Evolutionary conservation across 1,140 invertebrate genomes (phyloP), one percentile per base, ranked within the genome.

Genomic region (Zaprionus vittiger): DNA sequence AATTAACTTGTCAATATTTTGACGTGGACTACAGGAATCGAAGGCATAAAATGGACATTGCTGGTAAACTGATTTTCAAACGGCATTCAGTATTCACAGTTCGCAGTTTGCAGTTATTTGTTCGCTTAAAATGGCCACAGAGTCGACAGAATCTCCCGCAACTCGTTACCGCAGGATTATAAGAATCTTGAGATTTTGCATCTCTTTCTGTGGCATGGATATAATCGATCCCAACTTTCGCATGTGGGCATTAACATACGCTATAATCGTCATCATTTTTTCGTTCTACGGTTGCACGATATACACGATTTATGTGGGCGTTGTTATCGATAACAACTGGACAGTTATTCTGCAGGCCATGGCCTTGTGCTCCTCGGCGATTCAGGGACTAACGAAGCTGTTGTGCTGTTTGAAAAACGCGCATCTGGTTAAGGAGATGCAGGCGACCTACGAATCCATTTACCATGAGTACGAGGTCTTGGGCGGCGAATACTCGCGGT

Each of bases 261-360:
- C 55, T 0, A 34, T 90, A 0, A 49, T 90, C 0, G 15, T 4
- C 0, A 44, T 76, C 2, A 66, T 77, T 22, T 20, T 63, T 1
- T 37, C 75, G 14, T 91, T 81, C 5, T 90, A 66, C 0, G 59
- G 20, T n/a, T 80, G 68, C 15, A 83, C 82, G 7, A 26, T 49
- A 0, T 91, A 91, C 41, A 91, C 86, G 0, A 56, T 91, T 2
- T 91, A 91, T 34, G 67, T 79, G 66, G 86, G 77, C 1, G 62
- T 83, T 7, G 14, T 77, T 0, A 2, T 74, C 1, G 47, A 90
- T 0, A 31, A 70, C 1, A 81, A 90, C 12, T 76, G 72, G 24
- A 90, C 85, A 0, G 69, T 76, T 0, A 90, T 90, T 20, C 70
- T 90, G 7, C 73, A 83, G 49, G 85, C 77, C 0, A 14, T 78